Base-by-base conservation (phyloP, 2,888 invertebrate genomes). In the Nyleta sp. region DNA sequence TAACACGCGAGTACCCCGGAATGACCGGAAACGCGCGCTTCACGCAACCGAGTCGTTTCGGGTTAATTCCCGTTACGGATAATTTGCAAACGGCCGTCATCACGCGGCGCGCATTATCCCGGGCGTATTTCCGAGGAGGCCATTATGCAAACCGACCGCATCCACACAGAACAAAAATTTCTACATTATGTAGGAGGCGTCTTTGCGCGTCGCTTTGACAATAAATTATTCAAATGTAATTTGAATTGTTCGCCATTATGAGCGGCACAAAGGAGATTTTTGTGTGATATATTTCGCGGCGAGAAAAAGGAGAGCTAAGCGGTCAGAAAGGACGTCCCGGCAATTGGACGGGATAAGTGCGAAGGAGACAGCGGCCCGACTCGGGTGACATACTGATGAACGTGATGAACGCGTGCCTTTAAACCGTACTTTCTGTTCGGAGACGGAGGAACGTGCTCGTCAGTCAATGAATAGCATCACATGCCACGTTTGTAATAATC, bases 191-290 rank as follows among this genome's bases (percentile, higher is more conserved):
- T 77, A 65, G 67, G 28, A 60, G 70, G 53, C 57, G 68, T 68
- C 55, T 46, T 28, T 22, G 13, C 50, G 52, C 65, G 28, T 59
- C 18, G 62, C 73, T 78, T 73, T 78, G 70, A 64, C 65, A 64
- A 78, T 78, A 73, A 73, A 64, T 78, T 78, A 74, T 78, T 73
- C 68, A 78, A 71, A 70, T 74, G 59, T 40, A 64, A 74, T 68
- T 78, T 78, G 62, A 64, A 70, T 64, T 70, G 70, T 59, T 52
- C 53, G 48, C 24, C 65, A 64, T 62, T 72, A 60, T 20, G 67
- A 50, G 38, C 11, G 59, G 31, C 60, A 59, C 59, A 72, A 65
- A 55, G 33, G 59, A 31, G 46, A 77, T 60, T 73, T 74, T 78
- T 68, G 52, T 59, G 68, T 59, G 28, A 17, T 60, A 64, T 57